These are phyloP conservation scores for Phaetusa simplex DNA, from an alignment of 2,113 vertebrate genomes.

Conservation along the genomic window DNA sequence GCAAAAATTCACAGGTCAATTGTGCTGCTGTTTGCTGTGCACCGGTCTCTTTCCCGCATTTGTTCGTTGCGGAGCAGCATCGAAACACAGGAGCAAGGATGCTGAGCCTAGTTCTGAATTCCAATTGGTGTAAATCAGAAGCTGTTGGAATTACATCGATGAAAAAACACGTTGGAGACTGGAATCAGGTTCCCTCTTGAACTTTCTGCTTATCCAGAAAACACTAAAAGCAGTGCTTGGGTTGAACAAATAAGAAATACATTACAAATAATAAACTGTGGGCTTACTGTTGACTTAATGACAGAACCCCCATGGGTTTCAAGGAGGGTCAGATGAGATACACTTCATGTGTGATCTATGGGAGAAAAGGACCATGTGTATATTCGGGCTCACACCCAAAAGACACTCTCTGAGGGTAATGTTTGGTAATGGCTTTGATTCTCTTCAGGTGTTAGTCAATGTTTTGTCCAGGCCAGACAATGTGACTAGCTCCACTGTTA, in stretches of 20 bases:
- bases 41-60: neutral
- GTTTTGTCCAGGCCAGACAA: neutral
- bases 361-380: neutral
- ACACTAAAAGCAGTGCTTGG: neutral
- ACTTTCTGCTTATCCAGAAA: neutral
- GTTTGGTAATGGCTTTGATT: neutral
- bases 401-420: neutral
- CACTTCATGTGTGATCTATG: neutral
- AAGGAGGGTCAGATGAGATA: neutral
- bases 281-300: neutral
- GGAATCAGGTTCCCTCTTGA: neutral
- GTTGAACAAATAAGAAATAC: slow-evolving; percentile 50
- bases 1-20: slow-evolving; percentile 31
- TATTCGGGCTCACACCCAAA: neutral
- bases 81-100: neutral
- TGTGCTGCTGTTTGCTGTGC: slow-evolving; percentile 3
- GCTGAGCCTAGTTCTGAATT: neutral
- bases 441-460: neutral
- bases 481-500: neutral
- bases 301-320: neutral
- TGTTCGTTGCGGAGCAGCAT: neutral
- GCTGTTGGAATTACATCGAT: neutral
- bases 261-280: slow-evolving; percentile 23
- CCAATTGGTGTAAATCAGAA: neutral
- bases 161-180: neutral